Percentiles rank a stretch among this genome's conserved stretches.
Conservation (phyloP, 2,888 invertebrate species). For the Nematopogon swammerdamellus region DNA sequence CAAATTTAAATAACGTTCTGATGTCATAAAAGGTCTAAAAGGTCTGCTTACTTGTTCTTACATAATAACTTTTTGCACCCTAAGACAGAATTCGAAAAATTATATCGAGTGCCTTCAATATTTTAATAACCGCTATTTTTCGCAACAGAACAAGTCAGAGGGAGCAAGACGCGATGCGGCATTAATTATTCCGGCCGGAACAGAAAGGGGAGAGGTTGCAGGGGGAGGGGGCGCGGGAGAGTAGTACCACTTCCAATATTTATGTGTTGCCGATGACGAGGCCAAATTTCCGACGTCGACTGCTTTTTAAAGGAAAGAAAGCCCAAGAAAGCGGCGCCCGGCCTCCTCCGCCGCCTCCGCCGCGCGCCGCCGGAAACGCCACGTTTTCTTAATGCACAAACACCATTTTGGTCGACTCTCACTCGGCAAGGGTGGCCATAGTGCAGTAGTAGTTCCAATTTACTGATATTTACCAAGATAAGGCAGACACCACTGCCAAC, state of each 20-base stretch:
- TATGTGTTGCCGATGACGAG: slow-evolving; percentile 57
- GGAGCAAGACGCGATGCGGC: slow-evolving; percentile 38
- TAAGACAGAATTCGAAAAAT: too few species aligned
- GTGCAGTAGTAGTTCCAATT: too few species aligned
- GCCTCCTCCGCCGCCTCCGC: slow-evolving; percentile 5
- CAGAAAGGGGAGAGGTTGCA: slow-evolving; percentile 40
- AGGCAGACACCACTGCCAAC: too few species aligned
- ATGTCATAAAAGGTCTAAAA: too few species aligned
- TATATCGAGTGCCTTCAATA: too few species aligned
- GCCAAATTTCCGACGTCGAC: slow-evolving; percentile 53
- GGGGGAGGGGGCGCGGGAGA: neutral
- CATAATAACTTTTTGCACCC: too few species aligned
- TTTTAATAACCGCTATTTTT: slow-evolving; percentile 15
- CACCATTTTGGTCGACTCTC: slow-evolving; percentile 26
- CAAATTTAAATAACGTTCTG: too few species aligned
- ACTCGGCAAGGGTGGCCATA: neutral
- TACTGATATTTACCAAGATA: too few species aligned
- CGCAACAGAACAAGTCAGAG: slow-evolving; percentile 44
- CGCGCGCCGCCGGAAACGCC: slow-evolving; percentile 22
- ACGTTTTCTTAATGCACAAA: slow-evolving; percentile 55
- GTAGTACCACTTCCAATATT: slow-evolving; percentile 51
- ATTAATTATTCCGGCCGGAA: slow-evolving; percentile 51
- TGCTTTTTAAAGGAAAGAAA: slow-evolving; percentile 56
- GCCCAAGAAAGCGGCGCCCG: slow-evolving; percentile 38
- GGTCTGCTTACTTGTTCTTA: too few species aligned